Evolutionary conservation across 1,140 invertebrate species (phyloP), one percentile per base, ranked within the genome.

Genomic region (Oreohelix idahoensis): DNA sequence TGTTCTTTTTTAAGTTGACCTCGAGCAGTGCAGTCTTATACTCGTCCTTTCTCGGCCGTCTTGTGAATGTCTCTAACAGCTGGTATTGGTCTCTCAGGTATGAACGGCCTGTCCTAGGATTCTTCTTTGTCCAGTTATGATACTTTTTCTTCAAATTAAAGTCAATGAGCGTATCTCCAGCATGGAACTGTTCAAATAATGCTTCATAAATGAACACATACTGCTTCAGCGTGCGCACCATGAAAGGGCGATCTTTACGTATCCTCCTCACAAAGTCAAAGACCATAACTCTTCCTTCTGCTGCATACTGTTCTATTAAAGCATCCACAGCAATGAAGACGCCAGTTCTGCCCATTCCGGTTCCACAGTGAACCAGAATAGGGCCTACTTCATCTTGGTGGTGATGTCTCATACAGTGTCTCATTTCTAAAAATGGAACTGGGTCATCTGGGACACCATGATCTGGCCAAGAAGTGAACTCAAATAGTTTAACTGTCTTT

Each of bases 401-500:
- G 63, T 86, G 86, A 4, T 77, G 84, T 81, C 96, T 95, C 20
- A 85, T 97, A 78, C 98, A 95, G 70, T 97, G 94, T 73, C 99
- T 93, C 93, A 99, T 99, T 93, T 98, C 98, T 36, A 99, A 93
- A 93, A 99, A 98, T 0, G 98, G 98, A 0, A 98, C 98, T 0
- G 98, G 97, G 93, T 99, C 97, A 90, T 98, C 97, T 1, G 98
- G 98, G 0, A 98, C 97, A 0, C 98, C 98, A 90, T 99, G 98
- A 92, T 99, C 98, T 0, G 99, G 98, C 99, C 99, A 99, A 0
- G 97, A 97, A 0, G 98, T 99, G 90, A 99, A 99, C 91, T 99
- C 98, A 78, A 99, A 94, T 90, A 91, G 84, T 49, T 84, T 85
- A 5, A 92, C 88, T 13, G 73, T 49, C 51, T 85, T 79, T 23